These are phyloP conservation scores for Parasteatoda tepidariorum DNA, from an alignment of 1,140 invertebrate genomes.

Conservation along the genomic window DNA sequence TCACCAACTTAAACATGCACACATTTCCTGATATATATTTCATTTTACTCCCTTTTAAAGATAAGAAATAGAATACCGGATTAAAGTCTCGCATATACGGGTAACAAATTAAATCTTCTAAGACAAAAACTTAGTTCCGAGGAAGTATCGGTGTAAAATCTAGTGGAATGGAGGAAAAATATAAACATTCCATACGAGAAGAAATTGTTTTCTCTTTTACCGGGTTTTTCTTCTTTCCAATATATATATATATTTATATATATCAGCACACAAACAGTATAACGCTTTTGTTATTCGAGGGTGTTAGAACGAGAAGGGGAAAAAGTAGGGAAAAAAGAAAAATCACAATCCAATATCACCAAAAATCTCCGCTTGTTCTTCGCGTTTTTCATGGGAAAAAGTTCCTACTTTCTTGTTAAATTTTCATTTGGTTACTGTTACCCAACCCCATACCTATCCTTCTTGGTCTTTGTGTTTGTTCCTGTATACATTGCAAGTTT, in stretches of 20 bases:
- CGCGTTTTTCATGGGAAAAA: neutral
- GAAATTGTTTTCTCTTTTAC: neutral
- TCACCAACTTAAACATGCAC: too few species aligned
- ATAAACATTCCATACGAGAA: neutral
- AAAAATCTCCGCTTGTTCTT: slow-evolving; percentile 26
- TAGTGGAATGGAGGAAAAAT: neutral
- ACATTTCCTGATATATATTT: too few species aligned
- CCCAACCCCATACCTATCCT: neutral
- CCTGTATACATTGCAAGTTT: slow-evolving; percentile 27
- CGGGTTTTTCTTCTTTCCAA: neutral
- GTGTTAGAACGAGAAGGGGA: neutral
- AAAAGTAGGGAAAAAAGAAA: slow-evolving; percentile 13
- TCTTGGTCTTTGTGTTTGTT: slow-evolving; percentile 14
- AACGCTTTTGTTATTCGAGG: slow-evolving; percentile 22
- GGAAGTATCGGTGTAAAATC: too few species aligned
- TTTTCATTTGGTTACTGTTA: slow-evolving; percentile 44
- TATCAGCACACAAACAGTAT: slow-evolving; percentile 36
- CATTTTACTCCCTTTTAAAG: too few species aligned
- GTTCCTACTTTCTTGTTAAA: slow-evolving; percentile 37
- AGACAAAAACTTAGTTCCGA: too few species aligned
- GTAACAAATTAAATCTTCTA: too few species aligned
- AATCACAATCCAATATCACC: slow-evolving; percentile 51
- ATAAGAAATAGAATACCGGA: too few species aligned
- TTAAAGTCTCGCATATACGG: too few species aligned
- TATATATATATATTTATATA: neutral